These are phyloP conservation scores for Tetragonula carbonaria DNA, from an alignment of 2,888 invertebrate species.

Conservation along the genomic window DNA sequence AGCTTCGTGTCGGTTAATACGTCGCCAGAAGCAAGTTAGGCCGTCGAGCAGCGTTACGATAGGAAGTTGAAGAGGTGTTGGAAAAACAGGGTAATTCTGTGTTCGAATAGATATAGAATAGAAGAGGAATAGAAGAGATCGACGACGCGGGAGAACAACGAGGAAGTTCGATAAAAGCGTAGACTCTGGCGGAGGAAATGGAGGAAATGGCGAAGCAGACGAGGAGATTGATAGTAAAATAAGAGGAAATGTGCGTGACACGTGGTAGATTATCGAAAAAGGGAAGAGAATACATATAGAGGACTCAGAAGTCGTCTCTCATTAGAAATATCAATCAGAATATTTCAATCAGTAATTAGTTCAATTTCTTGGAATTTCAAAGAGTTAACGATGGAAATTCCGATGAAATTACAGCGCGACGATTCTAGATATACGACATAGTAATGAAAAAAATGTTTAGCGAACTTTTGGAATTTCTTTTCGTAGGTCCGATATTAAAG, in stretches of 20 bases:
- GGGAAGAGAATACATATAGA: neutral
- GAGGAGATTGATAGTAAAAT: neutral
- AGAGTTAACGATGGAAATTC: too few species aligned
- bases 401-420: too few species aligned
- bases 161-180: neutral
- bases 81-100: constrained; percentile 5
- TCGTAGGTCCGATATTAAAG: too few species aligned
- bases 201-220: too few species aligned
- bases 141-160: neutral
- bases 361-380: too few species aligned
- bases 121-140: neutral
- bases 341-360: too few species aligned
- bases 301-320: too few species aligned
- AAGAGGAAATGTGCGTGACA: neutral
- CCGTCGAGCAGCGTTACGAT: constrained; percentile 27
- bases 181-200: neutral
- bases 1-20: constrained; percentile 70
- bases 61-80: constrained; percentile 22
- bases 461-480: too few species aligned
- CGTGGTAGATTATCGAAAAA: neutral
- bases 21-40: constrained; percentile 68
- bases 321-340: too few species aligned
- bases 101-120: constrained; percentile 1
- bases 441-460: too few species aligned
- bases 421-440: too few species aligned